Percentiles rank a stretch among this genome's conserved stretches.
Evolutionary conservation across 2,797 vertebrate species (phyloP).

Genomic region (Ataeniobius toweri): DNA sequence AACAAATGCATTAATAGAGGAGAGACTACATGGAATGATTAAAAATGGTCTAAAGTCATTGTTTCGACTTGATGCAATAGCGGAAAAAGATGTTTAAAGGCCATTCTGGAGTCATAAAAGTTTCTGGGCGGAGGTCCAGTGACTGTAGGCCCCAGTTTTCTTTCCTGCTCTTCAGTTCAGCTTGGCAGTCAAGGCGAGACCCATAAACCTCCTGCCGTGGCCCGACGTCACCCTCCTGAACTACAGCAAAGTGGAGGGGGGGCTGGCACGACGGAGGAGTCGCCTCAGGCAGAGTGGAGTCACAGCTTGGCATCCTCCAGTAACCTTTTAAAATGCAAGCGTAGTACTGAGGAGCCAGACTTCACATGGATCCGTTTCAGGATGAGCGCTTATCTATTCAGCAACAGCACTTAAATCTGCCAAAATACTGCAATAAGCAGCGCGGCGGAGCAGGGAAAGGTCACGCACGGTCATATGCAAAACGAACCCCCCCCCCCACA

Average conservation of each 20-base stretch:
- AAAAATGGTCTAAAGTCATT: background rate
- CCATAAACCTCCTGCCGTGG: slow-evolving; percentile 18
- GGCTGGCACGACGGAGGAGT: slow-evolving; percentile 18
- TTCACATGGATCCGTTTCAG: slow-evolving; percentile 62
- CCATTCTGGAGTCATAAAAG: slow-evolving; percentile 25
- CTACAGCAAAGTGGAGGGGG: slow-evolving; percentile 30
- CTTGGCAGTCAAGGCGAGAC: slow-evolving; percentile 34
- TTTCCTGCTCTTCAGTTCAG: slow-evolving; percentile 28
- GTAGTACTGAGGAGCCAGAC: slow-evolving; percentile 46
- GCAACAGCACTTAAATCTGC: slow-evolving; percentile 68
- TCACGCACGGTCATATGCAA: slow-evolving; percentile 64
- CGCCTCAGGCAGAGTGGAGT: slow-evolving; percentile 49
- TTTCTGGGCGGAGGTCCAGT: slow-evolving; percentile 33
- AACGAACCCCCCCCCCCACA: slow-evolving; percentile 43
- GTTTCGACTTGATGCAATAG: slow-evolving; percentile 7
- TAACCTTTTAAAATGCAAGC: slow-evolving; percentile 74
- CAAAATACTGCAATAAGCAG: slow-evolving; percentile 60
- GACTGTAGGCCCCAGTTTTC: slow-evolving; percentile 12
- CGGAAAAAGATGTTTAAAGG: slow-evolving; percentile 32
- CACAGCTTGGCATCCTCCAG: slow-evolving; percentile 57
- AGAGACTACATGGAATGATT: background rate
- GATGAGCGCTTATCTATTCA: slow-evolving; percentile 69
- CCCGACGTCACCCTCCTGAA: slow-evolving; percentile 22
- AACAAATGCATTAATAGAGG: background rate
- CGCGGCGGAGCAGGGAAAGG: slow-evolving; percentile 57